Percentiles rank a stretch among this genome's conserved stretches.
Conservation (phyloP, 2,888 invertebrate species). For the Polymixis flavicincta region DNA sequence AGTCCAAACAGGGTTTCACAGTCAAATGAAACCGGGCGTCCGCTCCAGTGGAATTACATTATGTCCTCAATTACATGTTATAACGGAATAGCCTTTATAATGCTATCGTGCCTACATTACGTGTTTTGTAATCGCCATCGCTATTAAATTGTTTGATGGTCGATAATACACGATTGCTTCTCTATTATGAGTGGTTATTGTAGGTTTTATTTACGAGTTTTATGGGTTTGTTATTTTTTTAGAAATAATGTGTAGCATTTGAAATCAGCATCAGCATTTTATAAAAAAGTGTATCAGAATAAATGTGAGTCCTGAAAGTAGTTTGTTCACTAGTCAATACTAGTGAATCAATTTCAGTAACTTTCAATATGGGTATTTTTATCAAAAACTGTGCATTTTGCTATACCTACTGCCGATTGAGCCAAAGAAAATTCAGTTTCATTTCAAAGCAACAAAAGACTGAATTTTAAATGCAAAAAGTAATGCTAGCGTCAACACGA, state of each 20-base stretch:
- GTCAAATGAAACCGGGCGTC: conserved; percentile 44
- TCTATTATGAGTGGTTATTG: conserved; percentile 36
- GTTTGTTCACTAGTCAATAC: too few relatives aligned
- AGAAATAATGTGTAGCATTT: neutral
- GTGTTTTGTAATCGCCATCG: conserved; percentile 50
- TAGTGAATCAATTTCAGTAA: too few relatives aligned
- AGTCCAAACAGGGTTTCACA: conserved; percentile 23
- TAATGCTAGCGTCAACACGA: too few relatives aligned
- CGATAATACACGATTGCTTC: conserved; percentile 35
- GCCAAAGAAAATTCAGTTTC: too few relatives aligned
- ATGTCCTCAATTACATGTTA: conserved; percentile 51
- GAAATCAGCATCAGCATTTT: neutral
- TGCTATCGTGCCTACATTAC: conserved; percentile 49
- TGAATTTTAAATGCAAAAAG: too few relatives aligned
- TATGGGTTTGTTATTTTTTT: conserved; percentile 2
- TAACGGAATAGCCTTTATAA: conserved; percentile 52
- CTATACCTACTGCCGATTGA: too few relatives aligned
- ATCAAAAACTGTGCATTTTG: too few relatives aligned
- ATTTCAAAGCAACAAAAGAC: too few relatives aligned
- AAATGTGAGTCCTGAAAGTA: too few relatives aligned
- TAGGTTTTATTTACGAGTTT: conserved; percentile 17
- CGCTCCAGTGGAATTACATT: conserved; percentile 34
- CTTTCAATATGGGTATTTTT: too few relatives aligned
- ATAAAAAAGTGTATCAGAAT: too few relatives aligned
- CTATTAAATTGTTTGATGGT: conserved; percentile 51